Evolutionary conservation across 2,797 vertebrate species (phyloP), one percentile per base, ranked within the genome.

Genomic region (Psittacula derbiana): DNA sequence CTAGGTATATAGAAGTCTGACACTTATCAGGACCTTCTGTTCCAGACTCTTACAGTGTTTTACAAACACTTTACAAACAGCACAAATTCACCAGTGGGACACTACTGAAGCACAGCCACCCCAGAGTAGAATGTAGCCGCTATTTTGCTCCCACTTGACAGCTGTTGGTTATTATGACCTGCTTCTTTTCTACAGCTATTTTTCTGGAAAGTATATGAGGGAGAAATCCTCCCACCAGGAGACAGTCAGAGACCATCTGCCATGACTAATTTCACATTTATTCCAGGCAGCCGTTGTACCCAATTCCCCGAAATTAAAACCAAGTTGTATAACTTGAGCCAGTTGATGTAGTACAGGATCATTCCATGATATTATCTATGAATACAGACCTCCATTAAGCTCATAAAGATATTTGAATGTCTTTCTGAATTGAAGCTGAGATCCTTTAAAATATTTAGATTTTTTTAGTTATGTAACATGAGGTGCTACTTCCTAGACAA

Each of bases 221-320:
- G 31, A 86, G 55, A 93, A 93, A 91, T 75, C 66, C 53, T 65
- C 62, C 46, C 64, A 96, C 43, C 76, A 82, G 64, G 55, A 96
- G 31, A 92, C 2, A 86, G 73, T 64, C 75, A 88, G 69, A 58
- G 62, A 88, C 78, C 78, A 92, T 95, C 88, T 90, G 88, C 70
- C 28, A 21, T 25, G 16, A 86, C 57, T 94, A 95, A 94, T 91
- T 95, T 91, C 66, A 71, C 15, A 67, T 88, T 92, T 94, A 86
- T 89, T 93, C 47, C 36, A 83, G 78, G 79, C 72, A 84, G 49
- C 14, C 86, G 18, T 92, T 67, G 27, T 58, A 96, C 43, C 74
- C 79, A 94, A 90, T 72, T 84, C 38, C 36, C 41, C 78, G 73
- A 88, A 88, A 91, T 78, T 25, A 96, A 94, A 94, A 61, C 10